Base-by-base conservation (phyloP, 1,140 invertebrate genomes). In the Pararge aegeria region DNA sequence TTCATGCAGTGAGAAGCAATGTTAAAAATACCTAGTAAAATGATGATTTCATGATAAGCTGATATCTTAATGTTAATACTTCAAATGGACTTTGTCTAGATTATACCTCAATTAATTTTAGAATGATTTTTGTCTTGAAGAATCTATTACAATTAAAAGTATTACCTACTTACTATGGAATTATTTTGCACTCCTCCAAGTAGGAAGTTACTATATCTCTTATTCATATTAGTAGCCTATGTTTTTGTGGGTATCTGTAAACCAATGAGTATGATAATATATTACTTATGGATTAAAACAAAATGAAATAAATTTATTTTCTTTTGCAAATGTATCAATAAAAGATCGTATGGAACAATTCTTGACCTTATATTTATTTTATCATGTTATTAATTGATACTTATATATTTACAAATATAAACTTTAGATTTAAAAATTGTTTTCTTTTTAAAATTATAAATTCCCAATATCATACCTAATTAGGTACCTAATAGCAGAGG, bases 91-190 rank as follows among this genome's bases (percentile, higher is more conserved):
- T 52, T 37, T 78, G 78, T 79, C 82, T 85, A 73, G 75, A 73
- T 76, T 78, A 77, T 85, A 87, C 84, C 84, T 87, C 82, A 87
- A 81, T 87, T 63, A 86, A 75, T 76, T 80, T 83, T 83, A 84
- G 73, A 79, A 80, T 78, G 77, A 80, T 83, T 78, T 81, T 80
- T 80, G 73, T 84, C 74, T 83, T 82, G 69, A 75, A 78, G 71
- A 80, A 85, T 80, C 82, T 84, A 84, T 20, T 10, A 79, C 64
- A 64, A 78, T 82, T 80, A 79, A 77, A 80, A 78, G n/a, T n/a
- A n/a, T n/a, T n/a, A 18, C 0, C 5, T 27, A 27, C 4, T 52
- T 61, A 68, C 57, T 62, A 68, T 77, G 58, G 73, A 71, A 82
- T 83, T 82, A 83, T 80, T 82, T 80, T 44, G 27, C 37, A 51